Evolutionary conservation across 2,888 invertebrate genomes (phyloP), one percentile per base, ranked within the genome.

Genomic region (Philereme transversata): DNA sequence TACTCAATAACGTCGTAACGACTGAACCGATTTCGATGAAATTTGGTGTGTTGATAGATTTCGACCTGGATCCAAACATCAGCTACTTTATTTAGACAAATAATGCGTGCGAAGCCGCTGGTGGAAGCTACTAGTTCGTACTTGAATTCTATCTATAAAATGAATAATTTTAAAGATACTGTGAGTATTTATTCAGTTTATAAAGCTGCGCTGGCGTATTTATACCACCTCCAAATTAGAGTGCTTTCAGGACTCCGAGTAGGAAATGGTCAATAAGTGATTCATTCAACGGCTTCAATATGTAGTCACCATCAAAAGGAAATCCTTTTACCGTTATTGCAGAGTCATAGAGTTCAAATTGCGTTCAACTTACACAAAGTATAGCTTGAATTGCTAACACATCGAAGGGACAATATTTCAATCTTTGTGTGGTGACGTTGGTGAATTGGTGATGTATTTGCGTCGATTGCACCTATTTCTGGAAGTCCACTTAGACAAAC

Each of bases 381-480:
- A 45, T 9, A 38, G 40, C 8, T 40, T 40, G 40, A 40, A 53
- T 48, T 45, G 60, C 56, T 43, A 43, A 59, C 53, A 54, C 45
- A 54, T 60, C 55, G 55, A 59, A 40, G 47, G 36, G 40, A 50
- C 44, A 48, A 65, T 63, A 65, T 64, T 57, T 68, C 64, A 65
- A 67, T 63, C 62, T 49, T 61, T 58, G 53, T 53, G 41, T 44
- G 49, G 45, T 40, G 40, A 5, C 8, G 6, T 7, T 4, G 40
- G 51, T 53, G 62, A 63, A 63, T 62, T 57, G 52, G 48, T 57
- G 55, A 65, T 59, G 50, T 59, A 66, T 64, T 43, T 51, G 46
- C 47, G 48, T 46, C 51, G 33, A 56, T 57, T 62, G 60, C 64
- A 62, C 34, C 59, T 51, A 62, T 59, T 65, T 47, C 59, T 43